phyloP scores from a whole-genome alignment of 2,797 vertebrate genomes.

The Borostomias antarcticus region DNA sequence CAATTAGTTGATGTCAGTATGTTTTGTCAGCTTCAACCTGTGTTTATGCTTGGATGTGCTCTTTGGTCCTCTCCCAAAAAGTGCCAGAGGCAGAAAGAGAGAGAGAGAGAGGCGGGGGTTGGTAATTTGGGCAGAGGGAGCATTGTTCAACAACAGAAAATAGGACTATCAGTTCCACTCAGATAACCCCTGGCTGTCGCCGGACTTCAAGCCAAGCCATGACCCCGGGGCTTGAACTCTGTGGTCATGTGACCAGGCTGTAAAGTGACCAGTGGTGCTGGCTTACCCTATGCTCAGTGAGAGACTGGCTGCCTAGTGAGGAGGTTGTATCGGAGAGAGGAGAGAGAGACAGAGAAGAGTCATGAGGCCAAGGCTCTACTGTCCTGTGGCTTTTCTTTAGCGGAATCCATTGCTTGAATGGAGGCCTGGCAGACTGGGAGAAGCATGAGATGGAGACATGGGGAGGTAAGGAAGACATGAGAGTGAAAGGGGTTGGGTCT shows the following conservation, averaged over 20 bases:
- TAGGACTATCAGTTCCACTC: constrained; percentile 91
- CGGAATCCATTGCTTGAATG: constrained; percentile 77
- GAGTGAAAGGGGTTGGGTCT: constrained; percentile 15
- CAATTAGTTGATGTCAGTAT: constrained; percentile 61
- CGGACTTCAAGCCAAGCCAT: constrained; percentile 83
- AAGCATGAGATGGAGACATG: constrained; percentile 95
- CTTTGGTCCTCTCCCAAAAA: constrained; percentile 61
- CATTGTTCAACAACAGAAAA: constrained; percentile 82
- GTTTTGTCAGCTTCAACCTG: constrained; percentile 66
- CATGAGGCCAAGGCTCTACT: constrained; percentile 74
- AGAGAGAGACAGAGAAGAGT: constrained; percentile 60
- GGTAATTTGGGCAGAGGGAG: constrained; percentile 61
- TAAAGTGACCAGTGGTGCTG: constrained; percentile 88
- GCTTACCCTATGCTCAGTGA: constrained; percentile 75
- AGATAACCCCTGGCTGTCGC: constrained; percentile 91
- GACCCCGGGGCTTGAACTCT: constrained; percentile 95
- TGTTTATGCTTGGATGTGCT: constrained; percentile 70
- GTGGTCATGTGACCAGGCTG: constrained; percentile 89
- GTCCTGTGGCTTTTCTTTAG: constrained; percentile 62
- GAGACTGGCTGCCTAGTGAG: constrained; percentile 70
- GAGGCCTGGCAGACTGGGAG: constrained; percentile 77
- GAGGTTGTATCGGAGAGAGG: constrained; percentile 53
- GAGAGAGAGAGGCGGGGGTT: constrained; percentile 46
- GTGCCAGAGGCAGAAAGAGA: constrained; percentile 51
- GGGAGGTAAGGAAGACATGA: constrained; percentile 81